Evolutionary conservation across 1,140 invertebrate species (phyloP), one percentile per base, ranked within the genome.

Genomic region (Pentalonia nigronervosa): DNA sequence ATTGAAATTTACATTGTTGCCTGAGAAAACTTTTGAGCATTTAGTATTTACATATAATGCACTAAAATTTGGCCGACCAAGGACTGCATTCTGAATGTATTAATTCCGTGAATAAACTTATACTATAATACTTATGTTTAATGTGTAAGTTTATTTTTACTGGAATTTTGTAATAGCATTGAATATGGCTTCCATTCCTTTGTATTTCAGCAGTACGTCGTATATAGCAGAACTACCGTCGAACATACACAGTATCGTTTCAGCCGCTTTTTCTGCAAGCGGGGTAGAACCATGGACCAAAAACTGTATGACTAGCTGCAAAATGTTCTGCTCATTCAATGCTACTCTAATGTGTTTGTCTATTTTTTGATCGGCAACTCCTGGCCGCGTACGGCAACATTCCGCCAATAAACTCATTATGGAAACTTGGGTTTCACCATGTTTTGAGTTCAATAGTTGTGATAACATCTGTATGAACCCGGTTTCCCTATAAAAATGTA

Each of bases 391-490:
- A 45, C 91, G 91, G 21, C 91, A 93, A 50, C 91, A 93, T 45
- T 93, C 76, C 1, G 48, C 30, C 0, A 93, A 21, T 41, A 93
- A 81, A 53, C 81, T 50, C 91, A 93, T 93, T n/a, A 30, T 86
- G n/a, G 81, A 93, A 7, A 45, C 36, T 81, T 93, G 91, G 21
- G 56, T 36, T 17, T 86, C 34, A 1, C 21, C 45, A 50, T 86
- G 91, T 36, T 30, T 36, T 0, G 81, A 25, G 6, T 53, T 50
- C 23, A 84, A 84, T 3, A 93, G 25, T 84, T n/a, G 21, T 7
- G 81, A 50, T 8, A 93, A 41, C 11, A 86, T 11, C 34, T 93
- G 20, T 2, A 56, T 30, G 6, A 93, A 93, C 17, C 91, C 91
- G 1, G 48, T 41, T 21, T 84, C 23, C 76, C 91, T 93, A 86